Base-by-base conservation (phyloP, 2,888 invertebrate genomes). In the Caenorhabditis sinica region DNA sequence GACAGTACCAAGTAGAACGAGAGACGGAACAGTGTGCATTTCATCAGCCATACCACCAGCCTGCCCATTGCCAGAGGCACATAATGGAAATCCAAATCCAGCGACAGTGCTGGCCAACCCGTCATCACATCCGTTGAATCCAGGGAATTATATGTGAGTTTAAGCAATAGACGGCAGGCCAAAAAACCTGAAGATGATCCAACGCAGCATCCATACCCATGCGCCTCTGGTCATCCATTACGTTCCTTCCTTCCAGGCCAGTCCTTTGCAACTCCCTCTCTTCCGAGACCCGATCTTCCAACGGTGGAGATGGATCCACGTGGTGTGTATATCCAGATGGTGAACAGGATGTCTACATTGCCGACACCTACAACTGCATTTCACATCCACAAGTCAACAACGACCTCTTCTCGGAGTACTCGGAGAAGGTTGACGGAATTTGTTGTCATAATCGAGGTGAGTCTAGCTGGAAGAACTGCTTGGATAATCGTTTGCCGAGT, bases 321-420 rank as follows among this genome's bases (percentile, higher is more conserved):
- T 91, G 91, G 91, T 91, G 91, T 51, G 82, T 91, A n/a, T 91
- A 91, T 74, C 91, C 91, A 15, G 90, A 91, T 60, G 91, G 90
- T 4, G 90, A 91, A 1, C 61, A 86, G 9, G 91, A 91, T 58
- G 69, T 91, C 43, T 90, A 87, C 77, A 89, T 91, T 45, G 91
- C 90, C 4, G 91, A 91, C 72, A 89, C 90, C 40, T 91, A 90
- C 87, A 90, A 91, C 51, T 91, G 91, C 61, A 84, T 91, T 15
- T 87, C 88, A 1, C 91, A 91, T 86, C 91, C 91, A 13, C 91
- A 91, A 79, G 90, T 91, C n/a, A 90, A 85, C 56, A 87, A 89
- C 33, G 88, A 91, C 9, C 75, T 89, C 15, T 91, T 91, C 85
- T 85, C 89, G 1, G 91, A 91, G 58, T 91, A 91, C 72, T 82